Evolutionary conservation across 2,113 vertebrate genomes (phyloP).

Genomic region (Podarcis cretensis): DNA sequence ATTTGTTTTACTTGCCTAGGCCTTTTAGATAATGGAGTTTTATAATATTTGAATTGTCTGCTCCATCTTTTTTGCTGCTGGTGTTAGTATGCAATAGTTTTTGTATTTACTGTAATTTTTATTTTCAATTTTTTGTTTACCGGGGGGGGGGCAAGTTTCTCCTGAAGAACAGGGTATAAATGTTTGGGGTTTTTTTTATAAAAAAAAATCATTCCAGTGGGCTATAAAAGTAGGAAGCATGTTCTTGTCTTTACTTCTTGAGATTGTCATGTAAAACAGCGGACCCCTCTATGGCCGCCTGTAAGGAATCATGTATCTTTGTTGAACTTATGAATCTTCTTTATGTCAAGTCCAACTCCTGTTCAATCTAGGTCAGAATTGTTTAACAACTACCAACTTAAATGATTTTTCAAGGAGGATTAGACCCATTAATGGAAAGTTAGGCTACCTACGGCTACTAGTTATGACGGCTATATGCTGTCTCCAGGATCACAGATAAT

Average conservation of each 20-base stretch:
- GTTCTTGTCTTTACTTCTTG: background rate
- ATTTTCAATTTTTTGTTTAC: background rate
- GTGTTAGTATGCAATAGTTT: background rate
- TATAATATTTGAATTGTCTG: background rate
- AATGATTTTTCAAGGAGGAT: no score
- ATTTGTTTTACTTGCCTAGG: background rate
- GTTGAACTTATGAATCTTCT: no score
- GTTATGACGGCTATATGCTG: no score
- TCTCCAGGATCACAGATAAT: background rate
- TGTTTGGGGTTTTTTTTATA: no score
- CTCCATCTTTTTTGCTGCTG: background rate
- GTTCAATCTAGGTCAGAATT: no score
- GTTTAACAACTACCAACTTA: no score
- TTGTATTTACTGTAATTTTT: background rate
- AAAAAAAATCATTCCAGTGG: fast-evolving
- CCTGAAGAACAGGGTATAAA: no score
- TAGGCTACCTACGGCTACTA: no score
- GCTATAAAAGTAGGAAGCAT: background rate
- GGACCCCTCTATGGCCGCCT: background rate
- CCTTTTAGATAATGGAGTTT: background rate
- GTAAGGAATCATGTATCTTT: no score
- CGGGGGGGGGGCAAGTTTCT: no score
- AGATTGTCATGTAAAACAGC: background rate
- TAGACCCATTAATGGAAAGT: no score
- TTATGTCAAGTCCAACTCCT: no score